Conservation (phyloP, 2,888 invertebrate genomes). For the Octonoba sinensis region DNA sequence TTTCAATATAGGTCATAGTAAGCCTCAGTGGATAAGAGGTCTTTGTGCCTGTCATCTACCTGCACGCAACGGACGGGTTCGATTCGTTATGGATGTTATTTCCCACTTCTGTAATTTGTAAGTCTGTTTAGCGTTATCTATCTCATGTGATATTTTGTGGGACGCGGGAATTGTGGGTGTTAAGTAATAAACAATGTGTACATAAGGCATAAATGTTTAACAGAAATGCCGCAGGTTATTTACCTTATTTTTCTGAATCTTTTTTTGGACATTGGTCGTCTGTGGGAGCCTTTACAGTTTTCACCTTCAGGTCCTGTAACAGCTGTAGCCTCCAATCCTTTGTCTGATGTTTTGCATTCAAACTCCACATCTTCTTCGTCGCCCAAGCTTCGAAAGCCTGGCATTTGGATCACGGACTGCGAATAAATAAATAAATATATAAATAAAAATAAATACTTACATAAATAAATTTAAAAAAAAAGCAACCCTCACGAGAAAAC, state of each 20-base stretch:
- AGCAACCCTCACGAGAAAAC: too few species aligned
- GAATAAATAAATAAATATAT: slow-evolving; percentile 68
- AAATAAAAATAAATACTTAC: neutral
- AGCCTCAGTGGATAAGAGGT: too few species aligned
- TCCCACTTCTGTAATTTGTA: too few species aligned
- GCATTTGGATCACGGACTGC: slow-evolving; percentile 92
- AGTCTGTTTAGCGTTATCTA: too few species aligned
- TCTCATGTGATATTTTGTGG: too few species aligned
- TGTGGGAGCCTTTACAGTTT: slow-evolving; percentile 86
- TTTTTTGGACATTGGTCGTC: slow-evolving; percentile 84
- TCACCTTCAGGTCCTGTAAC: slow-evolving; percentile 84
- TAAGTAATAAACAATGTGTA: too few species aligned
- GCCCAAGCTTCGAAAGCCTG: slow-evolving; percentile 87
- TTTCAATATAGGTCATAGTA: too few species aligned
- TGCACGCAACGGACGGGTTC: too few species aligned
- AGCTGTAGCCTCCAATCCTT: slow-evolving; percentile 87
- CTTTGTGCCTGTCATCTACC: too few species aligned
- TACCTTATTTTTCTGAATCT: slow-evolving; percentile 88
- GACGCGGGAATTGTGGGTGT: too few species aligned
- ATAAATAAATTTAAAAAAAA: neutral
- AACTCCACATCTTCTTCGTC: slow-evolving; percentile 92
- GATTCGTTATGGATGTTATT: too few species aligned
- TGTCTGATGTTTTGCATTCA: slow-evolving; percentile 85
- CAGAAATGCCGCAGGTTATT: slow-evolving; percentile 24
- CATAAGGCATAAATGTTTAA: too few species aligned